Evolutionary conservation across 2,888 invertebrate genomes (phyloP), one percentile per base, ranked within the genome.

Genomic region (Agrochola lychnidis): DNA sequence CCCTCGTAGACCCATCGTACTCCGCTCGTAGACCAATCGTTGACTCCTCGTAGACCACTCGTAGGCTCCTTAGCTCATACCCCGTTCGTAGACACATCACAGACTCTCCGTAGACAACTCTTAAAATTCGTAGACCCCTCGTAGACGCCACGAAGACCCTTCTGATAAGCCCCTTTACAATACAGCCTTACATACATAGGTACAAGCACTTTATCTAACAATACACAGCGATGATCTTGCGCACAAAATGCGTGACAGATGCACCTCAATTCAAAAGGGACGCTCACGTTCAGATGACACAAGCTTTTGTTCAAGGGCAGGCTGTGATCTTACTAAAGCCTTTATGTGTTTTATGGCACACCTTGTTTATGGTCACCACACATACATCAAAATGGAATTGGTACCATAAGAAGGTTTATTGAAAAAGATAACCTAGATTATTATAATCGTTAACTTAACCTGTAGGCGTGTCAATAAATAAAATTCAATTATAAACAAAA

Each of bases 211-310:
- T 45, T 12, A 48, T 30, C 4, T 66, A 19, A 66, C 16, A 30
- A 48, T 22, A 82, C 36, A 16, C 12, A 30, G 22, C 22, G 68
- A 76, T 53, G 45, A 79, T 73, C 40, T 16, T 10, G 25, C 25
- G 42, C 30, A 72, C 57, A 36, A 22, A 14, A 68, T 25, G 16
- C 84, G 80, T 79, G 84, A 83, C 80, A 48, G 61, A 56, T 59
- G 10, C 57, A 53, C 68, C 68, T 72, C 53, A 5, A 53, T 81
- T 36, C 42, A 63, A 63, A 40, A 57, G 68, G n/a, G 68, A 40
- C 77, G 48, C 25, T 66, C 79, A 81, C 68, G 68, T 14, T 63
- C 19, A 19, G 68, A 53, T 53, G 57, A 30, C 81, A 75, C 81
- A 63, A 76, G 42, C 36, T 19, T 57, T 12, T 48, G 12, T 45